A percentile compares a stretch with the other conserved stretches of the same genome.
These are phyloP conservation scores for Hirtodrosophila histrioides DNA, from an alignment of 2,888 invertebrate genomes.

Conservation along the genomic window DNA sequence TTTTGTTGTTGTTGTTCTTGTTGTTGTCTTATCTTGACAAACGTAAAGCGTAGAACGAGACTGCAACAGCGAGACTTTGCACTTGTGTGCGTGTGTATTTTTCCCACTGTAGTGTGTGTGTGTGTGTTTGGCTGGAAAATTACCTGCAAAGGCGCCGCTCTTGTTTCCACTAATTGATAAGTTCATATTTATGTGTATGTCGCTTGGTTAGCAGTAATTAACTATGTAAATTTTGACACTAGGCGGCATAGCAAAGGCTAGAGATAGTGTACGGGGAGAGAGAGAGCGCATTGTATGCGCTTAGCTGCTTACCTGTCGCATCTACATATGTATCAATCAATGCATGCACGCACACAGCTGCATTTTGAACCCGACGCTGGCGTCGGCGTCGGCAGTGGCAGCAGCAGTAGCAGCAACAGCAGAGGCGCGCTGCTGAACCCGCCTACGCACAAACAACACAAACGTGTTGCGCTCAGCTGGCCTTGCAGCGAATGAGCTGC, in stretches of 20 bases:
- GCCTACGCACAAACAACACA: conserved; percentile 66
- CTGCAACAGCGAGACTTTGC: conserved; percentile 37
- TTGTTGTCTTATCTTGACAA: conserved; percentile 58
- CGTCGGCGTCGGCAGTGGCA: too few species aligned
- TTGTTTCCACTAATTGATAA: conserved; percentile 63
- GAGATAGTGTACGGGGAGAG: conserved; percentile 2
- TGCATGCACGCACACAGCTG: conserved; percentile 41
- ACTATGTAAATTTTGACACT: conserved; percentile 66
- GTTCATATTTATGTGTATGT: conserved; percentile 43
- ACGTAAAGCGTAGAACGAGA: conserved; percentile 62
- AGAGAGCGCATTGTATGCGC: conserved; percentile 13
- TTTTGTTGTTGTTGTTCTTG: conserved; percentile 39
- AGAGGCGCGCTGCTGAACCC: conserved; percentile 10
- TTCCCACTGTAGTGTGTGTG: neutral
- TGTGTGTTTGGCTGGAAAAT: conserved; percentile 48
- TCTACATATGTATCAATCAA: conserved; percentile 50
- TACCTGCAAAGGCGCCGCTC: conserved; percentile 65
- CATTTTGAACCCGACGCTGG: conserved; percentile 1
- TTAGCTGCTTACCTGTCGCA: conserved; percentile 67
- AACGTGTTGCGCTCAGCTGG: conserved; percentile 75
- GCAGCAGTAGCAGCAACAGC: neutral
- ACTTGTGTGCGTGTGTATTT: neutral
- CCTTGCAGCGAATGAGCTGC: conserved; percentile 71
- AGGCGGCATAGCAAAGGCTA: conserved; percentile 29
- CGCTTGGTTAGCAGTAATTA: conserved; percentile 50